A percentile compares a stretch with the other conserved stretches of the same genome.
Conservation (phyloP, 92 coral and sea anemone genomes). For the Meandrina meandrites region DNA sequence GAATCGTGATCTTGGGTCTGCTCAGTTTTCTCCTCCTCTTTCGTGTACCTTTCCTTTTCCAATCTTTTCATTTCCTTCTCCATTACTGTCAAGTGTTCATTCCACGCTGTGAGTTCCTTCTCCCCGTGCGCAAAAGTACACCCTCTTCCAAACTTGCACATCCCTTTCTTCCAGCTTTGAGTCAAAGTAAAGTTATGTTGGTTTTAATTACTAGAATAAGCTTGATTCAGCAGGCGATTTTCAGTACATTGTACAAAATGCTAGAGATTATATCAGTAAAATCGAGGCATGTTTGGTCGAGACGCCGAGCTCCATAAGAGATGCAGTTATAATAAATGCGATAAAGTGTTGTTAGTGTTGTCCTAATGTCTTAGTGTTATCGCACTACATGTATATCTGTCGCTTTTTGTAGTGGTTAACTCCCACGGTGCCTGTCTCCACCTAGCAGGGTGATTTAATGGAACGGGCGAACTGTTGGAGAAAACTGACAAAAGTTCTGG, state of each 20-base stretch:
- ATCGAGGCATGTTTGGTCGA: too few relatives aligned
- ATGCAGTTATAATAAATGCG: too few relatives aligned
- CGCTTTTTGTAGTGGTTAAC: too few relatives aligned
- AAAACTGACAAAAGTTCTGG: too few relatives aligned
- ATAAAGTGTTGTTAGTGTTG: too few relatives aligned
- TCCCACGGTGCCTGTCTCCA: too few relatives aligned
- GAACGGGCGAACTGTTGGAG: too few relatives aligned
- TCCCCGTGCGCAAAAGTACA: conserved; percentile 70
- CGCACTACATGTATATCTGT: too few relatives aligned
- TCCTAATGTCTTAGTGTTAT: too few relatives aligned
- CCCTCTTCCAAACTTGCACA: conserved; percentile 30
- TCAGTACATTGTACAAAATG: background rate
- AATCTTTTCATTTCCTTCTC: background rate
- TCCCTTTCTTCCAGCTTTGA: conserved; percentile 31
- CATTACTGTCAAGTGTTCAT: conserved; percentile 38
- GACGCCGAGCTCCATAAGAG: too few relatives aligned
- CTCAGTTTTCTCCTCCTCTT: conserved; percentile 5
- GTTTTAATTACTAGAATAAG: background rate
- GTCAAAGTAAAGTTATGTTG: background rate
- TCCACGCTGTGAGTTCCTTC: conserved; percentile 44
- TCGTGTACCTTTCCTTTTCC: background rate
- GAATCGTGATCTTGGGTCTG: background rate
- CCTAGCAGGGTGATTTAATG: too few relatives aligned
- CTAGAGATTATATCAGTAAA: too few relatives aligned
- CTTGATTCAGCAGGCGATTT: background rate